Base-by-base conservation (phyloP, 2,113 vertebrate species). In the Eretmochelys imbricata region DNA sequence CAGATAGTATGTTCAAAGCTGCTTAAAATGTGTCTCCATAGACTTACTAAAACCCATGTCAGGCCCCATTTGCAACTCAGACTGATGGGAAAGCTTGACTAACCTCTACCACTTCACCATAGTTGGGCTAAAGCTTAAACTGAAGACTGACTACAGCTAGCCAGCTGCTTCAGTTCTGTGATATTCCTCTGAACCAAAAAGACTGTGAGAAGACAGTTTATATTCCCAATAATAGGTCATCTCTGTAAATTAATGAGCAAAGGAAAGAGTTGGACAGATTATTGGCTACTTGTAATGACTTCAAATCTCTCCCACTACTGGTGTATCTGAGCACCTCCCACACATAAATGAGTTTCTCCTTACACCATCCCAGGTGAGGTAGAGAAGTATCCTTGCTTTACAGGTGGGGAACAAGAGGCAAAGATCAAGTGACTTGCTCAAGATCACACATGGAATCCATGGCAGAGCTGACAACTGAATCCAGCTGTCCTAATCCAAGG, bases 21-120 rank as follows among this genome's bases (percentile, higher is more conserved):
- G 12, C 0, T 6, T 50, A 1, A 2, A 27, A 27, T 12, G 19
- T 46, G n/a, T 20, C 75, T 48, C 31, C 5, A 10, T 1, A 20
- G 82, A 10, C 46, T 65, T 29, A 20, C 35, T 42, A 20, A 38
- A 78, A 78, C 14, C 35, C 5, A n/a, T 59, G 8, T 38, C 42
- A 0, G 0, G 24, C 8, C 16, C 42, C 20, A 53, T 59, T 87
- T 76, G 54, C 75, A 25, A 20, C n/a, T 38, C 29, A 51, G 27
- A 22, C 12, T 38, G 19, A 2, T 16, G 27, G 82, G 17, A 35
- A 78, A 53, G 2, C 0, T 14, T 3, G 5, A 24, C 69, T 55
- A 35, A 53, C 24, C 50, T 17, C n/a, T 2, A 8, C 2, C 14
- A 51, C 50, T 12, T 76, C 50, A 22, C 9, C 11, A 69, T 13